phyloP scores from a whole-genome alignment of 2,888 invertebrate species.

The Oeneis ivallda region DNA sequence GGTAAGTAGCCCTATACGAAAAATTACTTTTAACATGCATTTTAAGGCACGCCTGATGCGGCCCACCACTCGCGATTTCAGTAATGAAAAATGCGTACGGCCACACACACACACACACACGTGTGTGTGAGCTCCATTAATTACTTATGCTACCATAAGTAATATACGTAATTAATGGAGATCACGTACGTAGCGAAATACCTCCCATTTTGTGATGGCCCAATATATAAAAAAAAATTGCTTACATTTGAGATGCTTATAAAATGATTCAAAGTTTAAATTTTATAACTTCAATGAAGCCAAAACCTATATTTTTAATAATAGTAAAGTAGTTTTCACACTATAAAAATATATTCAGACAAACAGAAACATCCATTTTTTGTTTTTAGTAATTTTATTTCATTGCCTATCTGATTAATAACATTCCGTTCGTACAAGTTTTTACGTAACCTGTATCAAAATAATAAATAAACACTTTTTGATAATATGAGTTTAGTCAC shows the following conservation, averaged over 20 bases:
- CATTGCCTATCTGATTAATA: not conserved
- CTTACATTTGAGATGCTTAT: not conserved
- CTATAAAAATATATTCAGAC: not conserved
- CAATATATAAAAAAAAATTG: not conserved
- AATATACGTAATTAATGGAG: too few relatives aligned
- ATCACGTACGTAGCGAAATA: constrained; percentile 10
- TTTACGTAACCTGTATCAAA: not conserved
- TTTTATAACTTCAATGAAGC: not conserved
- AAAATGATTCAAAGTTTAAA: not conserved
- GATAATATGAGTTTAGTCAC: too few relatives aligned
- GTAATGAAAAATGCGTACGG: not conserved
- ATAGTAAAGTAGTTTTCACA: not conserved
- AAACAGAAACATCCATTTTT: not conserved
- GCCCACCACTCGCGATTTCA: not conserved
- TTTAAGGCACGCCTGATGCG: not conserved
- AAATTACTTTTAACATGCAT: not conserved
- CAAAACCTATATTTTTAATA: not conserved
- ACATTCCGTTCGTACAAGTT: constrained; percentile 3
- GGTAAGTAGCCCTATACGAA: too few relatives aligned
- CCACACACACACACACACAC: too few relatives aligned
- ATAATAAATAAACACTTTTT: too few relatives aligned
- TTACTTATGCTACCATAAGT: not conserved
- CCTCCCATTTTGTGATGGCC: constrained; percentile 1
- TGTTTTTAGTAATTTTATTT: not conserved
- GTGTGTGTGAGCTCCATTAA: not conserved